Evolutionary conservation across 1,140 invertebrate species (phyloP), one percentile per base, ranked within the genome.

Genomic region (Macrobrachium nipponense): DNA sequence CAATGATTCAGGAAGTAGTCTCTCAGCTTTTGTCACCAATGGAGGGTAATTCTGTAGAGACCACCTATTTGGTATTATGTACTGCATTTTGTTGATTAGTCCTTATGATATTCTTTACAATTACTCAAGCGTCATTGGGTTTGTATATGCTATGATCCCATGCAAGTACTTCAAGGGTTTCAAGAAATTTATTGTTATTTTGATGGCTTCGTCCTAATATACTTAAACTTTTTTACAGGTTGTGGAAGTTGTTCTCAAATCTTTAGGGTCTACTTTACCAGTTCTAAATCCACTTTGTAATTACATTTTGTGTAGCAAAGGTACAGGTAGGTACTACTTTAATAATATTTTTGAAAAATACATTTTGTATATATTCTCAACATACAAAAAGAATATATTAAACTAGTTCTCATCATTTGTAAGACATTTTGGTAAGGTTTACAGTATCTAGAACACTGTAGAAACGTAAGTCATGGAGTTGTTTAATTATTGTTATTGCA

Each of bases 221-320:
- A 36, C n/a, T 12, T 58, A 60, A 36, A 60, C 36, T 64, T 36
- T 20, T 44, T 66, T 44, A 18, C 60, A 83, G 82, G 82, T 83
- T 59, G 82, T 83, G 36, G 82, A 83, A 76, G 72, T 83, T 44
- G 73, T 83, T 15, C 82, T 83, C 27, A 83, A 83, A 27, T 76
- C 72, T 20, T 72, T 83, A 61, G 82, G 59, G 14, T 58, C 82
- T 23, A 73, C 61, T 17, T 51, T 83, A 51, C 82, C 82, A 64
- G 82, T 64, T 18, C 61, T 83, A 11, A 60, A 83, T 18, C 82
- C 82, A n/a, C 82, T 83, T 23, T 83, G 82, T 60, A 64, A n/a
- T 3, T 70, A 83, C 60, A 77, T 83, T 43, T 60, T 83, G 15
- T 58, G 27, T 10, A 77, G 72, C 60, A 83, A 77, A 83, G 73